A percentile compares a stretch with the other conserved stretches of the same genome.
phyloP scores from a whole-genome alignment of 2,888 invertebrate genomes.

The Quadroppia sp. region DNA sequence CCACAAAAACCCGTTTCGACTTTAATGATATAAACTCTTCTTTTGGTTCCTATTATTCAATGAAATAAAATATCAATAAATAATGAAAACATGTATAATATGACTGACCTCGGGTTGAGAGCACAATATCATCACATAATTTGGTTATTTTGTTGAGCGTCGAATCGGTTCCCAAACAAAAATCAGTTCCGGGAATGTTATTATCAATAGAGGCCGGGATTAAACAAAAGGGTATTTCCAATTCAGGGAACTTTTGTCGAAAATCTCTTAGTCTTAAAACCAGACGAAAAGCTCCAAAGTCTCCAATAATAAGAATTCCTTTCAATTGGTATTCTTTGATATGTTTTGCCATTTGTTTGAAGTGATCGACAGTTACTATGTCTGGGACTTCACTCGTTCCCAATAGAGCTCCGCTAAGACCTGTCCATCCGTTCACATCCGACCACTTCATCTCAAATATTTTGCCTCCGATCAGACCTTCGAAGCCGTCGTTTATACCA shows the following conservation, averaged over 20 bases:
- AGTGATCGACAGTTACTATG: conserved; percentile 63
- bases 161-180: conserved; percentile 93
- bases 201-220: conserved; percentile 97
- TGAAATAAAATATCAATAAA: too few relatives aligned
- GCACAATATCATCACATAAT: conserved; percentile 92
- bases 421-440: conserved; percentile 95
- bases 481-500: conserved; percentile 91
- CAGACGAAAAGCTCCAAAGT: conserved; percentile 91
- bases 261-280: conserved; percentile 69
- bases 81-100: too few relatives aligned
- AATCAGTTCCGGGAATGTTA: conserved; percentile 97
- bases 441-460: conserved; percentile 66
- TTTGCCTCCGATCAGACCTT: conserved; percentile 81
- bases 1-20: conserved; percentile 99
- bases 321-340: conserved; percentile 77
- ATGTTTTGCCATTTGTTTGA: conserved; percentile 75
- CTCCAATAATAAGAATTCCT: conserved; percentile 84
- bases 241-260: conserved; percentile 69
- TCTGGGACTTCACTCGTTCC: conserved; percentile 59
- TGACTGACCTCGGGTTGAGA: conserved; percentile 76
- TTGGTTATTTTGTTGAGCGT: conserved; percentile 97
- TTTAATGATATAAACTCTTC: conserved; percentile 94
- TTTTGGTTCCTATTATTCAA: conserved; percentile 67
- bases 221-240: conserved; percentile 66
- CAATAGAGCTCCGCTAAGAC: conserved; percentile 88